phyloP scores from a whole-genome alignment of 2,113 vertebrate species.

The Lepus timidus region DNA sequence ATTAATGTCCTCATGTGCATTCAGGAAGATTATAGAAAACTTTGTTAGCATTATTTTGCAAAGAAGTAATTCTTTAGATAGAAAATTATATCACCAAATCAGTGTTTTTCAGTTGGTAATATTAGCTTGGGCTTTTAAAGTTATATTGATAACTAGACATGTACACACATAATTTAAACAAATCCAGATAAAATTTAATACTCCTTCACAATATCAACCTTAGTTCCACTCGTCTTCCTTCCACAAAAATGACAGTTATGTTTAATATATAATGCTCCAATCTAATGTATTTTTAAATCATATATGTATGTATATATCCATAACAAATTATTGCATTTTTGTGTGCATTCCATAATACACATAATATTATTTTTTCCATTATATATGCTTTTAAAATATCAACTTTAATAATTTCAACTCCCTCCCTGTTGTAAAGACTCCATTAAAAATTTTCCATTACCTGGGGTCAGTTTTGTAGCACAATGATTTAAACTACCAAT shows the following conservation, averaged over 20 bases:
- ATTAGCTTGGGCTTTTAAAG: neutral
- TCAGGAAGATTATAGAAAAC: neutral
- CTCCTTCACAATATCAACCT: neutral
- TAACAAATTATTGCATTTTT: neutral
- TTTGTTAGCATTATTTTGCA: neutral
- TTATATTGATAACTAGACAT: neutral
- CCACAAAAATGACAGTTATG: neutral
- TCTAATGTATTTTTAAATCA: neutral
- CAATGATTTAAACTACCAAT: no score
- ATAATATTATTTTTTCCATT: neutral
- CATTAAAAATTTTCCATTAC: neutral
- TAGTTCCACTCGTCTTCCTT: neutral
- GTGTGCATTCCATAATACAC: neutral
- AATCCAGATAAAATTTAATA: neutral
- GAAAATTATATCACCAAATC: neutral
- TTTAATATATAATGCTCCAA: neutral
- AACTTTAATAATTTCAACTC: neutral
- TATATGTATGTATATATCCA: neutral
- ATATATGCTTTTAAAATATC: neutral
- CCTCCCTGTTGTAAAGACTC: neutral
- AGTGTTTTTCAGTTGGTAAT: conserved; percentile 1
- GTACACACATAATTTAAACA: neutral
- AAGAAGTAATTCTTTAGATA: neutral
- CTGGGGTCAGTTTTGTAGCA: no score
- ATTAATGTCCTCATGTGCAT: neutral